Conservation (phyloP, 2,113 vertebrate species). For the Bambusicola thoracicus region DNA sequence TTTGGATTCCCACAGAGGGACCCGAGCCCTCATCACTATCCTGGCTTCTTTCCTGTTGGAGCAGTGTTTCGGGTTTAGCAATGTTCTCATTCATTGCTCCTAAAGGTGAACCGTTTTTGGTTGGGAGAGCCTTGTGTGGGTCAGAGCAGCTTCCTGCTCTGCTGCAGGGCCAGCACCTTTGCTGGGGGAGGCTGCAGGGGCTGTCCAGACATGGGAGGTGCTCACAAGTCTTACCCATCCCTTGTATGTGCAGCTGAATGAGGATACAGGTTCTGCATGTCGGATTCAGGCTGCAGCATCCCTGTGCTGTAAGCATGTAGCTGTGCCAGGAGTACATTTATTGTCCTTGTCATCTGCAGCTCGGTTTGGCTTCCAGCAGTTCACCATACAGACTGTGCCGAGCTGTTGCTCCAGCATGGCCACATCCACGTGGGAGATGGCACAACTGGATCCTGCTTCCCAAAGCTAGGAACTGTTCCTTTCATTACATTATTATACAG, state of each 20-base stretch:
- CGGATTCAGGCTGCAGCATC: not conserved
- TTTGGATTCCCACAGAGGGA: not conserved
- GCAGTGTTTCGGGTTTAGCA: no score
- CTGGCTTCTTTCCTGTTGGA: not conserved
- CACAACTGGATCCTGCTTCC: not conserved
- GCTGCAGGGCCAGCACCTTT: not conserved
- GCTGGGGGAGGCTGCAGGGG: not conserved
- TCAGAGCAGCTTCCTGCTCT: not conserved
- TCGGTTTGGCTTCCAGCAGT: not conserved
- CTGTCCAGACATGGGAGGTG: no score
- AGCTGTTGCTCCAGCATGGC: fast-evolving
- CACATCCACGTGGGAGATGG: fast-evolving
- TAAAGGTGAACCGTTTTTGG: not conserved
- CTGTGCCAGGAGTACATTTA: not conserved
- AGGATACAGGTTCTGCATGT: no score
- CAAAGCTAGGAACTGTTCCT: not conserved
- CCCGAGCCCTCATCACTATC: not conserved
- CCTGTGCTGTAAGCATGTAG: not conserved
- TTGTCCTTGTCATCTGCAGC: fast-evolving
- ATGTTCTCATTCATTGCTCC: not conserved
- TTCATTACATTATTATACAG: not conserved
- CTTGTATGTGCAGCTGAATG: not conserved
- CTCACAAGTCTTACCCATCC: no score
- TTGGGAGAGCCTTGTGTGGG: not conserved
- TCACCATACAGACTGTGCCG: fast-evolving